Conservation (phyloP, 2,888 invertebrate genomes). For the Tetrapedia diversipes region DNA sequence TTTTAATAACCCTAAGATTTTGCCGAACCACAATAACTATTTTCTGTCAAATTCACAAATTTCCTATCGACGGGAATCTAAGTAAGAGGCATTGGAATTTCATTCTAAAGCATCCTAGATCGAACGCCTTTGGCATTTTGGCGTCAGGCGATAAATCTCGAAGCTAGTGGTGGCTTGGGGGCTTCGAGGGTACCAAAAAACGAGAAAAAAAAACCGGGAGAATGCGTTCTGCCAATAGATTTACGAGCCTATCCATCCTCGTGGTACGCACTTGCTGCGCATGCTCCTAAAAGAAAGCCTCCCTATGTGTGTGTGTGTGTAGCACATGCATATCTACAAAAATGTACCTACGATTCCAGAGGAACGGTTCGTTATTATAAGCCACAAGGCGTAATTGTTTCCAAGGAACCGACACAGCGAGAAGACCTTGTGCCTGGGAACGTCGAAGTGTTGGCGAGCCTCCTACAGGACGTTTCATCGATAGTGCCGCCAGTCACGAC, state of each 20-base stretch:
- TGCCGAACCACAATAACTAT: too few relatives aligned
- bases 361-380: constrained; percentile 77
- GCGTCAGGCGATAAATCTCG: constrained; percentile 68
- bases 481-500: constrained; percentile 75
- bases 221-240: constrained; percentile 75
- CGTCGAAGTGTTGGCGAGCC: constrained; percentile 73
- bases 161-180: constrained; percentile 44
- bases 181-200: constrained; percentile 41
- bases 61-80: too few relatives aligned
- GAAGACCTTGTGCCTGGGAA: constrained; percentile 80
- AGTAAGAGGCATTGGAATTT: too few relatives aligned
- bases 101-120: constrained; percentile 14
- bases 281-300: constrained; percentile 55
- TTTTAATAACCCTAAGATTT: too few relatives aligned
- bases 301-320: constrained; percentile 21
- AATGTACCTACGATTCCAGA: constrained; percentile 68
- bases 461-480: constrained; percentile 73
- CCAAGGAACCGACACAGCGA: constrained; percentile 77
- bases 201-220: constrained; percentile 56
- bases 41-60: too few relatives aligned
- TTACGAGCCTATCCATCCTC: constrained; percentile 79
- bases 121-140: constrained; percentile 49
- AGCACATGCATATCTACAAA: constrained; percentile 55
- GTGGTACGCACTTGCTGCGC: constrained; percentile 62
- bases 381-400: constrained; percentile 79